A percentile compares a stretch with the other conserved stretches of the same genome.
Conservation (phyloP, 2,797 vertebrate genomes). For the Neosilurus hyrtlii region DNA sequence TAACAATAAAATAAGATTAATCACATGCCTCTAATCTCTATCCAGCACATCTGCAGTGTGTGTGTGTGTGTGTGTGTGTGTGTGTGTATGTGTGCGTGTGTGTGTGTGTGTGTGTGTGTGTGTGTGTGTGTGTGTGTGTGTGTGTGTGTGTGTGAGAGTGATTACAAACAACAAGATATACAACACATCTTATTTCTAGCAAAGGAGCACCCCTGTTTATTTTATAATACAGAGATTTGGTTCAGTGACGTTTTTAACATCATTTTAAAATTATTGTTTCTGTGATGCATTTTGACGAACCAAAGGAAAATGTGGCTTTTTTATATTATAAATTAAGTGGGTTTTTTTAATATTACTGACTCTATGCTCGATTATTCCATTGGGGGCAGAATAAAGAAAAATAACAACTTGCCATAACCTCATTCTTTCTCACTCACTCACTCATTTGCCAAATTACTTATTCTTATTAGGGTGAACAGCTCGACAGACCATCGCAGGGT, state of each 20-base stretch:
- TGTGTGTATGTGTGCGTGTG: background rate
- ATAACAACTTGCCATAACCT: background rate
- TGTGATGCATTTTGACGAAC: background rate
- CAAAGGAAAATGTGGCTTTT: background rate
- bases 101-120: background rate
- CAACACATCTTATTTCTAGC: background rate
- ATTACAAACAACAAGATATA: background rate
- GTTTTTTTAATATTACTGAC: background rate
- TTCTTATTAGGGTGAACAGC: too few relatives aligned
- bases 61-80: too few relatives aligned
- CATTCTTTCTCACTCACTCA: too few relatives aligned
- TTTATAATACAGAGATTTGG: background rate
- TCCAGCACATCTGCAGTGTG: background rate
- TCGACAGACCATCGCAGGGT: too few relatives aligned
- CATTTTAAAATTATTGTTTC: background rate
- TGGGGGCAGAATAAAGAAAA: background rate
- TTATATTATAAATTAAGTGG: too few relatives aligned
- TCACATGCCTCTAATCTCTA: background rate
- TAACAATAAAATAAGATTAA: constrained; percentile 17
- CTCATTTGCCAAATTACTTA: too few relatives aligned
- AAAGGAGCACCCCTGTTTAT: background rate
- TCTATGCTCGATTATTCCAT: background rate
- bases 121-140: too few relatives aligned
- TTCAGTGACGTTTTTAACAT: background rate
- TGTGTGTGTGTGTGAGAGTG: too few relatives aligned